Base-by-base conservation (phyloP, 1,140 invertebrate species). In the Lasioglossum albipes region DNA sequence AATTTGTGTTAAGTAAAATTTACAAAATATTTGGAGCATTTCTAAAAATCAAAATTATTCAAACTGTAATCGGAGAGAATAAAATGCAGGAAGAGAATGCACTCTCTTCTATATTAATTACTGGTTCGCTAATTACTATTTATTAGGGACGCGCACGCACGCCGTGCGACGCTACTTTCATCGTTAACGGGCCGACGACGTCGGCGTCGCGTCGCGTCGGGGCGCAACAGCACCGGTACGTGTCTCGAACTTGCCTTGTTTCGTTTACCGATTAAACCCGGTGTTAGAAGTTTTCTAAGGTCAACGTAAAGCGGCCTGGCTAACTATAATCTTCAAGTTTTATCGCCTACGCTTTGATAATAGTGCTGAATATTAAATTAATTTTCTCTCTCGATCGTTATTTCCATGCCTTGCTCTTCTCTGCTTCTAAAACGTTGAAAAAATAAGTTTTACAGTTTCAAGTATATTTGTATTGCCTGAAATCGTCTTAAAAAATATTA, bases 101-200 rank as follows among this genome's bases (percentile, higher is more conserved):
- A 49, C 7, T 36, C n/a, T 49, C 41, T 73, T 73, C 64, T 84
- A 54, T 84, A 89, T 89, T 86, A 89, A 88, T 89, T 88, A 89
- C 85, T 81, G 73, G 66, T 18, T 70, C 64, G 81, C 79, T 89
- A 89, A 89, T 89, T 89, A 82, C 79, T 84, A 87, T 88, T 88
- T 86, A 88, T 89, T 87, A 88, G 70, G 81, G 76, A 83, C 74
- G 31, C 71, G 74, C 41, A 79, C 64, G 65, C 76, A 81, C 68
- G 72, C 62, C 71, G 36, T 70, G 45, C 54, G 31, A 68, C 41
- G 77, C 49, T 41, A 61, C 7, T 72, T 62, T n/a, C 49, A 42
- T 45, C 70, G 54, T 31, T 42, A 62, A 62, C 45, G 67, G n/a
- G 41, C 16, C 65, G 45, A 49, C 45, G 45, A 49, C 45, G 45